Evolutionary conservation across 2,797 vertebrate species (phyloP).

Genomic region (Schizopygopsis pylzovi): DNA sequence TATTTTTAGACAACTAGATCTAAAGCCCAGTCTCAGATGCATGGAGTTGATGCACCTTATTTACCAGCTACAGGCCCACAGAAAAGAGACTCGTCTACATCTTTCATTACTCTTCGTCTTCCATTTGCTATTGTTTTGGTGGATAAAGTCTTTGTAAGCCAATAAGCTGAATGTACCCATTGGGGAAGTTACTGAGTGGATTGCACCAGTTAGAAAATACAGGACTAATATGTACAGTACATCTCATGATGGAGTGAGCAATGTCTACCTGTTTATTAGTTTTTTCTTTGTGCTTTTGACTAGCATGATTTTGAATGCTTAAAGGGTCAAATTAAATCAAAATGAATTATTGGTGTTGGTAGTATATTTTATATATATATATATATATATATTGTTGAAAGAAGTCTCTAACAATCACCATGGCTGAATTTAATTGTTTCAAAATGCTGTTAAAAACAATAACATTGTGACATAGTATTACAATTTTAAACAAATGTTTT

Average conservation of each 20-base stretch:
- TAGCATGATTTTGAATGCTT: neutral
- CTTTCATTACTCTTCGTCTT: neutral
- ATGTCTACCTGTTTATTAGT: neutral
- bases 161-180: neutral
- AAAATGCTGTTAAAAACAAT: too few species aligned
- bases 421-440: too few species aligned
- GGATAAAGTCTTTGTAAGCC: neutral
- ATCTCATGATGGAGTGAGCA: neutral
- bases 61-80: neutral
- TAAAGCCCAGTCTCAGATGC: slow-evolving; percentile 31
- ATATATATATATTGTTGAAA: too few species aligned
- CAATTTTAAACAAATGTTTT: too few species aligned
- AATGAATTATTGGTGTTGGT: neutral
- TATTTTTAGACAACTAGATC: slow-evolving; percentile 59
- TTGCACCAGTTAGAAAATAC: neutral
- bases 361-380: too few species aligned
- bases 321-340: neutral
- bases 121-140: neutral
- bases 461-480: too few species aligned
- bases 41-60: slow-evolving; percentile 9
- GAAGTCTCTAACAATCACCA: too few species aligned
- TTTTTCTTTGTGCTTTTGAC: neutral
- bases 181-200: neutral
- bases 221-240: neutral
- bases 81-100: neutral